Percentiles rank a stretch among this genome's conserved stretches.
phyloP scores from a whole-genome alignment of 2,113 vertebrate species.

The Argyrosomus japonicus region DNA sequence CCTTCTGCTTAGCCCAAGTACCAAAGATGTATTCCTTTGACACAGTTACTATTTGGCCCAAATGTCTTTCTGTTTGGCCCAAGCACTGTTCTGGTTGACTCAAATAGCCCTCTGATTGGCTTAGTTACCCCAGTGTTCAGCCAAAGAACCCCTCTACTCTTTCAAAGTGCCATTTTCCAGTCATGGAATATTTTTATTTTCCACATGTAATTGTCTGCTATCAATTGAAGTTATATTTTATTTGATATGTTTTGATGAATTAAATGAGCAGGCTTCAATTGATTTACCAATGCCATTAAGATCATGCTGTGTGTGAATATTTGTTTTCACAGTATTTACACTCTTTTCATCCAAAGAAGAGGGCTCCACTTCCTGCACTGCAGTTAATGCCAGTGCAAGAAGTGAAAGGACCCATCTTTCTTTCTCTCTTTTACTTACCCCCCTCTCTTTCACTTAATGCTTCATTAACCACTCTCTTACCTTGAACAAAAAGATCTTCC shows the following conservation, averaged over 20 bases:
- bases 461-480: slow-evolving; percentile 73
- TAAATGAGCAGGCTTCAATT: not conserved
- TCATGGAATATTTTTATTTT: not conserved
- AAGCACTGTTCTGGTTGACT: not conserved
- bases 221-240: not conserved
- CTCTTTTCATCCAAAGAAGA: slow-evolving; percentile 43
- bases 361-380: slow-evolving; percentile 29
- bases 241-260: slow-evolving; percentile 11
- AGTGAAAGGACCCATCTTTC: slow-evolving; percentile 56
- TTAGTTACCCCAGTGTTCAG: not conserved
- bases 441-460: slow-evolving; percentile 56
- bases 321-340: slow-evolving; percentile 48
- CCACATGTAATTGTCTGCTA: not conserved
- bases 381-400: slow-evolving; percentile 28
- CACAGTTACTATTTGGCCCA: not conserved
- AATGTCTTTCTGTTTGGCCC: not conserved
- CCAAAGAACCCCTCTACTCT: not conserved
- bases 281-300: not conserved
- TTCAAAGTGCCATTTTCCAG: too few relatives aligned
- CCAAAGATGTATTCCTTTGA: not conserved
- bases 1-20: not conserved
- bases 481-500: slow-evolving; percentile 62
- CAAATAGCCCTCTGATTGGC: not conserved
- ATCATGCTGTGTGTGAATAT: slow-evolving; percentile 44
- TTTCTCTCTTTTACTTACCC: slow-evolving; percentile 44